A percentile compares a stretch with the other conserved stretches of the same genome.
These are phyloP conservation scores for Trichopoda pennipes DNA, from an alignment of 2,888 invertebrate species.

Conservation along the genomic window DNA sequence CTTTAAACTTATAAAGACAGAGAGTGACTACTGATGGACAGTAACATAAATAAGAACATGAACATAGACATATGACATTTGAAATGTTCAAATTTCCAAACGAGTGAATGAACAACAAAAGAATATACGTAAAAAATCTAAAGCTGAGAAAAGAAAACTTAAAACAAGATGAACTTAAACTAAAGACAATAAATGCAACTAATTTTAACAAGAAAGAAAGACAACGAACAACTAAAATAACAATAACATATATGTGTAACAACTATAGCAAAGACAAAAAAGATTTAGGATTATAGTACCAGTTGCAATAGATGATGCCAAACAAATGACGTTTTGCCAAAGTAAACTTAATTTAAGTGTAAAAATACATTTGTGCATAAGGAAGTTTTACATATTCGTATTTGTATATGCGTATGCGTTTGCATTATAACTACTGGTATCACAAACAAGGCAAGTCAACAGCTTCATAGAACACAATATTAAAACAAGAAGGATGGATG, in stretches of 20 bases:
- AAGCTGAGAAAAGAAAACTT: conserved; percentile 1
- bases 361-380: conserved; percentile 24
- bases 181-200: conserved; percentile 64
- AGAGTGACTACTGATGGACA: conserved; percentile 67
- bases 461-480: conserved; percentile 61
- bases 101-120: conserved; percentile 39
- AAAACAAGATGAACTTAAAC: conserved; percentile 45
- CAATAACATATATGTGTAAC: conserved; percentile 24
- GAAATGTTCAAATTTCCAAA: conserved; percentile 64
- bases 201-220: conserved; percentile 54
- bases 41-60: conserved; percentile 67
- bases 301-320: conserved; percentile 73
- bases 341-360: conserved; percentile 71
- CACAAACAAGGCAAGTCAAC: conserved; percentile 66
- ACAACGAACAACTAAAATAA: conserved; percentile 30
- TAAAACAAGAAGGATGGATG: conserved; percentile 66
- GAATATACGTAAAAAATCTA: conserved; percentile 22
- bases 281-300: conserved; percentile 52
- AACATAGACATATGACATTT: conserved; percentile 67
- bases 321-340: conserved; percentile 74
- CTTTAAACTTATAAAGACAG: conserved; percentile 54
- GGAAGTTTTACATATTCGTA: conserved; percentile 7
- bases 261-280: conserved; percentile 24
- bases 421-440: conserved; percentile 27
- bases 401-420: background rate